These are phyloP conservation scores for Pseudachorutes palmiensis DNA, from an alignment of 1,140 invertebrate genomes.

Conservation along the genomic window DNA sequence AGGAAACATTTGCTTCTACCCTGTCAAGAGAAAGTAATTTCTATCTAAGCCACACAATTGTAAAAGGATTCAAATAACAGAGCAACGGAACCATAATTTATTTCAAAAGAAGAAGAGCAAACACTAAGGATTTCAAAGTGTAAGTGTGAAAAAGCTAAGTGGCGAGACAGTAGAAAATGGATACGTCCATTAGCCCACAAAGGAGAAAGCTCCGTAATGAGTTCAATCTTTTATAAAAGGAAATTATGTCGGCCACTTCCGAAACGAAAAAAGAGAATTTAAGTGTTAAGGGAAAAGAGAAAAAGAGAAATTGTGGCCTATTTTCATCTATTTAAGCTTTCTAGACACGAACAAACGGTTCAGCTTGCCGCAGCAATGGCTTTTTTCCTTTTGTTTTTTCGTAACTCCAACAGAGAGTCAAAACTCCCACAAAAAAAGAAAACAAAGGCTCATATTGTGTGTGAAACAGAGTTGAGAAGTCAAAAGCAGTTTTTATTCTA, in stretches of 20 bases:
- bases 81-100: no score
- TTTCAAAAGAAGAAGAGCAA: neutral
- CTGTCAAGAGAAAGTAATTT: no score
- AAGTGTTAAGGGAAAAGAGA: conserved; percentile 1
- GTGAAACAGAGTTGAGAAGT: neutral
- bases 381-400: conserved; percentile 3
- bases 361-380: conserved; percentile 25
- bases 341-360: conserved; percentile 26
- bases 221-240: neutral
- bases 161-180: neutral
- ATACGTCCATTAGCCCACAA: neutral
- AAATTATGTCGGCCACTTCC: neutral
- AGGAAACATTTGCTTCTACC: no score
- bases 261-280: neutral
- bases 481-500: no score
- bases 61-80: no score
- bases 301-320: neutral
- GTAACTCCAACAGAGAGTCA: neutral
- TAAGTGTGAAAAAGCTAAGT: neutral
- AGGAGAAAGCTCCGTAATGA: neutral
- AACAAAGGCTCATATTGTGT: neutral
- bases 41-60: no score
- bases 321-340: conserved; percentile 15
- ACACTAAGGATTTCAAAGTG: neutral
- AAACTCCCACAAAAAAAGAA: neutral